phyloP scores from a whole-genome alignment of 2,888 invertebrate species.

The Calameuta filiformis region DNA sequence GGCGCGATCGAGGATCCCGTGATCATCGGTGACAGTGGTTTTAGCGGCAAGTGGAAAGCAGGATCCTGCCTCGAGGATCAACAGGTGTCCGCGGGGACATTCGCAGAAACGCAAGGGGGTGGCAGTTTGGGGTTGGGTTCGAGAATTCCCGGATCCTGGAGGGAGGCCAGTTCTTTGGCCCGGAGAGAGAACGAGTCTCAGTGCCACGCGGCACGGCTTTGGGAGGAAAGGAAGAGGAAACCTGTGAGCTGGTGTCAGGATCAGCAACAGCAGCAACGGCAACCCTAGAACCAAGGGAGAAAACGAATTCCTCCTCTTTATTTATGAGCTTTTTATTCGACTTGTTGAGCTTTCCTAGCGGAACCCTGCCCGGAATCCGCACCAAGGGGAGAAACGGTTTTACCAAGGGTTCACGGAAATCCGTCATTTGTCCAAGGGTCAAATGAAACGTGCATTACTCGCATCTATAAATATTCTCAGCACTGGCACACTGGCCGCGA shows the following conservation, averaged over 20 bases:
- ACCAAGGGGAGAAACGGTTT: neutral
- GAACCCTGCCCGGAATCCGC: neutral
- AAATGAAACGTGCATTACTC: neutral
- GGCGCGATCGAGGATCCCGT: neutral
- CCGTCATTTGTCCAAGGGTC: neutral
- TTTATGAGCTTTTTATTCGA: conserved; percentile 67
- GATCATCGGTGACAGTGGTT: conserved; percentile 3
- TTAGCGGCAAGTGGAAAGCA: neutral
- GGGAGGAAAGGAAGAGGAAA: neutral
- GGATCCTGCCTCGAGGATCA: conserved; percentile 38
- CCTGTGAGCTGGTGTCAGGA: neutral
- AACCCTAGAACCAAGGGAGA: conserved; percentile 32
- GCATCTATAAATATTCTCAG: neutral
- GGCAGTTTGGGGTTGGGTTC: conserved; percentile 43
- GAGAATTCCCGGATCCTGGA: conserved; percentile 23
- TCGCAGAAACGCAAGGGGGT: conserved; percentile 61
- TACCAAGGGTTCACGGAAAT: neutral
- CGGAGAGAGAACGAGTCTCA: conserved; percentile 29
- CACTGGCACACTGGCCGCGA: too few species aligned
- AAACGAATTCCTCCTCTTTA: conserved; percentile 57
- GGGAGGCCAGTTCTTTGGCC: conserved; percentile 40
- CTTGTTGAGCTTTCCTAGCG: conserved; percentile 60
- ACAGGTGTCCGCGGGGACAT: conserved; percentile 66
- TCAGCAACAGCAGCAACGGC: neutral
- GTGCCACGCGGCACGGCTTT: conserved; percentile 1